Base-by-base conservation (phyloP, 1,140 invertebrate species). In the Lordiphosa stackelbergi region DNA sequence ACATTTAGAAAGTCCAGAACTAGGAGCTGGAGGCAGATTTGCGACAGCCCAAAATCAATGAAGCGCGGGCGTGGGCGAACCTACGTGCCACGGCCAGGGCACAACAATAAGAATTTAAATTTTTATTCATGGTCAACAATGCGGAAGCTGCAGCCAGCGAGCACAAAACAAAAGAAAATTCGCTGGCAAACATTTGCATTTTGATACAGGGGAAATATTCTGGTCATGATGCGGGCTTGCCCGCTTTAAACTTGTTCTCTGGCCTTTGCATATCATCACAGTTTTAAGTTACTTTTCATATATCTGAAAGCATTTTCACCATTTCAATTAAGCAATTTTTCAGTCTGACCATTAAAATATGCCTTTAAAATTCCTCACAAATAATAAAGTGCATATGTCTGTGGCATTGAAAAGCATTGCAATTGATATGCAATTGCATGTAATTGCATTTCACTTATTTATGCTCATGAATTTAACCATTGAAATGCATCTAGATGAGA, bases 111-210 rank as follows among this genome's bases (percentile, higher is more conserved):
- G 68, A 83, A 83, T 57, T 77, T 83, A 83, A 83, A 83, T 83
- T 83, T 83, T 83, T 83, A 83, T 83, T 83, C 77, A 83, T 83
- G 77, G 79, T 69, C 77, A 83, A 77, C 78, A 83, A 83, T 83
- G 77, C 77, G 77, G 77, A 83, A 83, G 77, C 83, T 83, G 72
- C 77, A 73, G 49, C 53, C 53, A 47, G 52, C 53, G 47, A 53
- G 56, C 59, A 48, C 69, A 81, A 79, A 69, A 73, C 73, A 79
- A 81, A 73, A 79, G 65, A 81, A 81, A 79, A 83, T 72, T 63
- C 72, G 69, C 64, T 65, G 66, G 48, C 63, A 56, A 59, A 75
- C 70, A 79, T 79, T 81, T 79, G 75, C 74, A 79, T 79, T 73
- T 57, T 41, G 35, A 34, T 19, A 38, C 13, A 38, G n/a, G 28